Percentiles rank a stretch among this genome's conserved stretches.
phyloP scores from a whole-genome alignment of 2,888 invertebrate genomes.

The Phyllotreta cruciferae region DNA sequence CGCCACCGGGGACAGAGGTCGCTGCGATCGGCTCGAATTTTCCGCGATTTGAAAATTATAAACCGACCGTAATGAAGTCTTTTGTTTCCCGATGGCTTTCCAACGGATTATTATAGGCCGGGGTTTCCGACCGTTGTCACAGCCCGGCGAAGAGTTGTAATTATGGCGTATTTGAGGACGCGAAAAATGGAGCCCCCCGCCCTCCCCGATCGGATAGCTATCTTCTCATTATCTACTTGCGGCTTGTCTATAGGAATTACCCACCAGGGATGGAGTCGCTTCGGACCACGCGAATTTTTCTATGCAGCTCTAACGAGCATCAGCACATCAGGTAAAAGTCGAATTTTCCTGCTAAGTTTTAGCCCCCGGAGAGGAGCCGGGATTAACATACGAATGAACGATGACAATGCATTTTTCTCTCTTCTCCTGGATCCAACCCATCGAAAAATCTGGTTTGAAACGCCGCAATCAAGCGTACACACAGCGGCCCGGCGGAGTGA shows the following conservation, averaged over 20 bases:
- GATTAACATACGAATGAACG: background rate
- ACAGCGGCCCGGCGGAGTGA: constrained; percentile 25
- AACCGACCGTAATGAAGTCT: constrained; percentile 48
- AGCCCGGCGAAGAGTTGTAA: constrained; percentile 45
- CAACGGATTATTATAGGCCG: constrained; percentile 35
- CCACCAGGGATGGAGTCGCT: constrained; percentile 23
- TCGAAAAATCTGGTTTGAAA: constrained; percentile 55
- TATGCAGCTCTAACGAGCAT: constrained; percentile 41
- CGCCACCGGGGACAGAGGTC: constrained; percentile 35
- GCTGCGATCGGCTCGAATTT: constrained; percentile 41
- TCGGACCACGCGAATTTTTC: background rate
- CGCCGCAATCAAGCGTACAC: constrained; percentile 55
- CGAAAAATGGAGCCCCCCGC: constrained; percentile 34
- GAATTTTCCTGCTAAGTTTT: no score
- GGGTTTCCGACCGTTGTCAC: constrained; percentile 35
- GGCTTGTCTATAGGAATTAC: constrained; percentile 16
- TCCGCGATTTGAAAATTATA: constrained; percentile 41
- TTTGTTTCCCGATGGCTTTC: constrained; percentile 41
- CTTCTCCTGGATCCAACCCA: background rate
- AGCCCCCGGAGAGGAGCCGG: background rate
- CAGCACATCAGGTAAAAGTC: constrained; percentile 25
- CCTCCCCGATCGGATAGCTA: constrained; percentile 55
- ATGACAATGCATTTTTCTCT: background rate
- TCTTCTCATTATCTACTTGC: constrained; percentile 59
- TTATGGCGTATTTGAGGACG: constrained; percentile 54